Conservation (phyloP, 2,113 vertebrate species). For the Grammomys surdaster region DNA sequence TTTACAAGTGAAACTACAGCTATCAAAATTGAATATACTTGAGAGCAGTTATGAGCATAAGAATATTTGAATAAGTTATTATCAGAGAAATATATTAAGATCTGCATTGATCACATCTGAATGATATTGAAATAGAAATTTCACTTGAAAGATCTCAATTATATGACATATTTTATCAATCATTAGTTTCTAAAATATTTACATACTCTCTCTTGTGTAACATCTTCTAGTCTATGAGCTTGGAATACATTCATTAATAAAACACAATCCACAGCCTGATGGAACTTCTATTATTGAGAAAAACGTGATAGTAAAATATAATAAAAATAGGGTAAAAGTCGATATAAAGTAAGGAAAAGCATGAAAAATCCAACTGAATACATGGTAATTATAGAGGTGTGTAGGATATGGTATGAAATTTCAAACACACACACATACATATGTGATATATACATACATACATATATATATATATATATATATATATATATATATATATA, state of each 20-base stretch:
- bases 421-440: background rate
- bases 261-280: background rate
- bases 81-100: constrained; percentile 43
- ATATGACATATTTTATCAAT: constrained; percentile 29
- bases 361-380: background rate
- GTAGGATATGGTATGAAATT: background rate
- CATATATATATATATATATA: background rate
- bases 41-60: constrained; percentile 50
- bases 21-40: constrained; percentile 48
- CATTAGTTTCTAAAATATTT: constrained; percentile 55
- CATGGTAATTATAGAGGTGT: background rate
- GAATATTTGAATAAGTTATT: constrained; percentile 55
- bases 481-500: background rate
- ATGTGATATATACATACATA: background rate
- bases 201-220: background rate
- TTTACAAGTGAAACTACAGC: constrained; percentile 57
- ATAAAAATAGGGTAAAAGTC: background rate
- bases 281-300: background rate
- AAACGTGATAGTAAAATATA: background rate
- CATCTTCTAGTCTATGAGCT: background rate
- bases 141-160: constrained; percentile 52
- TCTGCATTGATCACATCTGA: background rate
- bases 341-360: background rate
- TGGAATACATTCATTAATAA: constrained; percentile 12
- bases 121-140: constrained; percentile 51